Percentiles rank a stretch among this genome's conserved stretches.
These are phyloP conservation scores for Sterrhoptilus dennistouni DNA, from an alignment of 2,113 vertebrate species.

Conservation along the genomic window DNA sequence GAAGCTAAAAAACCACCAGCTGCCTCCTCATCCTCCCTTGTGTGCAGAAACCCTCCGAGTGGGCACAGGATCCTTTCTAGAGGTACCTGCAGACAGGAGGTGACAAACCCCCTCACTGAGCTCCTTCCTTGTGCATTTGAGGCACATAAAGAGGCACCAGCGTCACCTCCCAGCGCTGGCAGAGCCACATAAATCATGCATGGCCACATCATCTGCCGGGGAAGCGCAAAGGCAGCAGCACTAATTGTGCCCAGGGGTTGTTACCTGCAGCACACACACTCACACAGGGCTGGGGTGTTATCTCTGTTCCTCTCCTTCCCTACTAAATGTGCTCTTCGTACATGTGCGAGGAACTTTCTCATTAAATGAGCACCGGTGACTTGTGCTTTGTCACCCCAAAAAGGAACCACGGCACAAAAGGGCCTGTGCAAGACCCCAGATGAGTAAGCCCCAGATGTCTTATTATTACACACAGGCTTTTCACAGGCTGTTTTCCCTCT, in stretches of 20 bases:
- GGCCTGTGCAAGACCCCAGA: neutral
- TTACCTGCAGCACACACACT: neutral
- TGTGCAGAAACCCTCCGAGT: neutral
- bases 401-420: neutral
- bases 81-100: constrained; percentile 8
- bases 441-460: constrained; percentile 28
- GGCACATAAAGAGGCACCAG: constrained; percentile 11
- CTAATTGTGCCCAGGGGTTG: constrained; percentile 9
- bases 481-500: constrained; percentile 1
- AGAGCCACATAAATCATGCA: constrained; percentile 62
- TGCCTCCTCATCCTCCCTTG: no score
- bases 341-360: neutral
- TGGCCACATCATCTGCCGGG: constrained; percentile 40
- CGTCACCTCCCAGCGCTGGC: neutral
- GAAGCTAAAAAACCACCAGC: no score
- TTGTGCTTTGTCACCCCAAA: neutral
- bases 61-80: neutral
- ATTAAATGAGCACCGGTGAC: neutral
- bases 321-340: neutral
- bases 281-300: neutral
- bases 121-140: constrained; percentile 8
- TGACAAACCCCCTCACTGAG: constrained; percentile 17
- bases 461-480: constrained; percentile 6
- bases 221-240: constrained; percentile 7
- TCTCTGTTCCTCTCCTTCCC: neutral